A percentile compares a stretch with the other conserved stretches of the same genome.
These are phyloP conservation scores for Ivindomyrus marchei DNA, from an alignment of 2,113 vertebrate genomes.

Conservation along the genomic window DNA sequence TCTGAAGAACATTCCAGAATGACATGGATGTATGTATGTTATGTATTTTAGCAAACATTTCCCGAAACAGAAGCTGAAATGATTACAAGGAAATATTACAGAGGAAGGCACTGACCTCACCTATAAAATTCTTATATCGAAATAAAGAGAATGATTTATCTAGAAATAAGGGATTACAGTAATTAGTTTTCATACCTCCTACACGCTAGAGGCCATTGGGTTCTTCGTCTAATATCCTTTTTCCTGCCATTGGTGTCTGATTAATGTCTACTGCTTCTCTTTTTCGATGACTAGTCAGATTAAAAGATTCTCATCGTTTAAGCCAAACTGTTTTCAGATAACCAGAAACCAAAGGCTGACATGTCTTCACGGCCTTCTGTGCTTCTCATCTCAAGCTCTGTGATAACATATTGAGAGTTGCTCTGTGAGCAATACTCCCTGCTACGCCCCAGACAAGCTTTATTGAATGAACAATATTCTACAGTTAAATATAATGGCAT, in stretches of 20 bases:
- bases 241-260: not conserved
- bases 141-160: conserved; percentile 11
- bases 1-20: not conserved
- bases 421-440: not conserved
- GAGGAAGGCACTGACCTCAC: not conserved
- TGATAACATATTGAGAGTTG: not conserved
- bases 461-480: conserved; percentile 2
- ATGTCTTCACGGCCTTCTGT: not conserved
- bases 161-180: conserved; percentile 7
- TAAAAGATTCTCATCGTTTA: conserved; percentile 16
- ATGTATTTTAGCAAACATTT: not conserved
- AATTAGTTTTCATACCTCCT: conserved; percentile 8
- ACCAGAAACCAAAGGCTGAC: not conserved
- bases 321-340: not conserved
- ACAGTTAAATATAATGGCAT: not conserved
- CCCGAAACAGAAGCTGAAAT: not conserved
- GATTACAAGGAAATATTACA: not conserved
- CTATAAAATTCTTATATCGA: conserved; percentile 4
- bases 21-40: not conserved
- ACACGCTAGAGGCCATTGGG: not conserved
- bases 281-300: conserved; percentile 3
- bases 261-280: not conserved
- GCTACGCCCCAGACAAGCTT: not conserved
- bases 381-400: not conserved
- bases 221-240: not conserved